Base-by-base conservation (phyloP, 2,888 invertebrate genomes). In the Monopis laevigella region DNA sequence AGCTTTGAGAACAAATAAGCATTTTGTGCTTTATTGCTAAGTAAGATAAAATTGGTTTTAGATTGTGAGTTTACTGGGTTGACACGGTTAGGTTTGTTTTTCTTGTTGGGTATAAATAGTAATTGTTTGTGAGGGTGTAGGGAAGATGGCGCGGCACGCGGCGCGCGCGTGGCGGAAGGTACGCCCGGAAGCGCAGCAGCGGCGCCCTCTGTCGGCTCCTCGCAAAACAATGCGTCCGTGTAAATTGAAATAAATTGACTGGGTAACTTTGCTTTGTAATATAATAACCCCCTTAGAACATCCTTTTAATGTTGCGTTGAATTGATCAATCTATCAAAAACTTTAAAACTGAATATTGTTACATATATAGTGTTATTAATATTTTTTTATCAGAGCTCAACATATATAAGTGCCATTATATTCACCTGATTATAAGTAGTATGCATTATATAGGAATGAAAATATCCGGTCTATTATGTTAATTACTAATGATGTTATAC, bases 191-290 rank as follows among this genome's bases (percentile, higher is more conserved):
- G 68, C 62, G 55, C 61, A 64, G 62, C 61, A 7, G 29, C 62
- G 65, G 62, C 61, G 59, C 73, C 67, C 64, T 61, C 62, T 26
- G 50, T 65, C 56, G 19, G n/a, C 56, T 51, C n/a, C 54, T 30
- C 65, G 55, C 74, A 72, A 47, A 47, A 78, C 77, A 80, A 77
- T 73, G 58, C 65, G 49, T 59, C 66, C 61, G 57, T 61, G 72
- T 74, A 77, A 80, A 80, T 80, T 80, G 77, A 80, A 75, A 80
- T 80, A 77, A 78, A 80, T 80, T 74, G 74, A 72, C 58, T 65
- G 58, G 62, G 62, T 65, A 56, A 54, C 58, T 62, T 69, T 71
- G 65, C 69, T 68, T 59, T 52, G 53, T 49, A 56, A 48, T 50
- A 62, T 55, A 59, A 59, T 59, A 56, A 55, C 49, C 44, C 26